Base-by-base conservation (phyloP, 2,888 invertebrate species). In the Uloborus plumipes region DNA sequence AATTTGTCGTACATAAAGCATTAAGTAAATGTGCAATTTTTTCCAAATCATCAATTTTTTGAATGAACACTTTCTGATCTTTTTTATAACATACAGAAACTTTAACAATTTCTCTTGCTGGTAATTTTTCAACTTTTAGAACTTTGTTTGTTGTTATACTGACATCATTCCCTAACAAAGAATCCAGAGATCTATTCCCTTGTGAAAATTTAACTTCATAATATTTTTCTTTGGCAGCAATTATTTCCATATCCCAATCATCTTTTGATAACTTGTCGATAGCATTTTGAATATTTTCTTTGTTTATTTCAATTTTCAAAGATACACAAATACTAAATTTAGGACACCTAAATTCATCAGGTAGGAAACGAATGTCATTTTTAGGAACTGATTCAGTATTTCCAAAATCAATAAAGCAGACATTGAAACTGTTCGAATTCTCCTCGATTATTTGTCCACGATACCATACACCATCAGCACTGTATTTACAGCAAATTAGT, bases 381-480 rank as follows among this genome's bases (percentile, higher is more conserved):
- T 58, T 14, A 20, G 50, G 20, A 64, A 81, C 70, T 13, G 20
- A 26, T 26, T 64, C 59, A 20, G 69, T 51, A 70, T 81, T 75
- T 2, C 80, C 80, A 74, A 62, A 81, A 49, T 81, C 80, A 58
- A 81, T 59, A n/a, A 81, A 81, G 15, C 51, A 59, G 14, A 81
- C 64, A n/a, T 53, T 47, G 47, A 14, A 74, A 13, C 13, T 70
- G 62, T 74, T 18, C 0, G 20, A 20, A 13, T 18, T 22, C 20
- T 64, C 75, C 6, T 47, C 51, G n/a, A 61, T 51, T 18, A 81
- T 70, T 55, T 70, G 51, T 15, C 69, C 80, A 18, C 80, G 47
- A 64, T 81, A 81, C 80, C 80, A 81, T n/a, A 13, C 20, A 14
- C 64, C 65, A 74, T 74, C 80, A 50, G 49, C 55, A 22, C 55